Conservation (phyloP, 2,888 invertebrate genomes). For the Spialia ferax region DNA sequence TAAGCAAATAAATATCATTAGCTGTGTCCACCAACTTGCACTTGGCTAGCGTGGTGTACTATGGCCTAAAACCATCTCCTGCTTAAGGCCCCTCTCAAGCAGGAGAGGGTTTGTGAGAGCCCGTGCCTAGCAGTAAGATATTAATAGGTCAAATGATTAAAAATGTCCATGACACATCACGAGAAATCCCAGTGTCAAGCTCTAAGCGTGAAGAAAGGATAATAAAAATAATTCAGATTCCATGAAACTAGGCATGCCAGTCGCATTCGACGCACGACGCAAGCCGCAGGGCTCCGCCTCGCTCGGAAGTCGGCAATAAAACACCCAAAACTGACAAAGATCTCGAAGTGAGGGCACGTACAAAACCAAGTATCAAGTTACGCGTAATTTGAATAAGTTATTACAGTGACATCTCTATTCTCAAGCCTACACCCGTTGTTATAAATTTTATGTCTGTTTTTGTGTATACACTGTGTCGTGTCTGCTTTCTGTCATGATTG, state of each 20-base stretch:
- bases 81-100: too few relatives aligned
- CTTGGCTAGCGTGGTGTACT: too few relatives aligned
- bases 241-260: background rate
- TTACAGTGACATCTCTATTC: constrained; percentile 78
- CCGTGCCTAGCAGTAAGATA: too few relatives aligned
- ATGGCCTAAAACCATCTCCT: too few relatives aligned
- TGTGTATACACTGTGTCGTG: constrained; percentile 14
- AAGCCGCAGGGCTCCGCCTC: constrained; percentile 15
- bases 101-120: too few relatives aligned
- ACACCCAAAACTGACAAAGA: constrained; percentile 54
- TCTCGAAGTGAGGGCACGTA: constrained; percentile 65
- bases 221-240: too few relatives aligned
- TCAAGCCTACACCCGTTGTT: constrained; percentile 50
- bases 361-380: constrained; percentile 69
- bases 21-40: too few relatives aligned
- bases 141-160: too few relatives aligned
- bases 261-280: constrained; percentile 1
- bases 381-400: constrained; percentile 80
- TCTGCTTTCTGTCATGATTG: constrained; percentile 30
- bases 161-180: too few relatives aligned
- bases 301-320: constrained; percentile 44
- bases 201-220: too few relatives aligned
- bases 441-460: constrained; percentile 37
- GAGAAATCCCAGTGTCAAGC: too few relatives aligned
- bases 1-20: too few relatives aligned